Conservation (phyloP, 2,113 vertebrate genomes). For the Gracilinanus agilis region DNA sequence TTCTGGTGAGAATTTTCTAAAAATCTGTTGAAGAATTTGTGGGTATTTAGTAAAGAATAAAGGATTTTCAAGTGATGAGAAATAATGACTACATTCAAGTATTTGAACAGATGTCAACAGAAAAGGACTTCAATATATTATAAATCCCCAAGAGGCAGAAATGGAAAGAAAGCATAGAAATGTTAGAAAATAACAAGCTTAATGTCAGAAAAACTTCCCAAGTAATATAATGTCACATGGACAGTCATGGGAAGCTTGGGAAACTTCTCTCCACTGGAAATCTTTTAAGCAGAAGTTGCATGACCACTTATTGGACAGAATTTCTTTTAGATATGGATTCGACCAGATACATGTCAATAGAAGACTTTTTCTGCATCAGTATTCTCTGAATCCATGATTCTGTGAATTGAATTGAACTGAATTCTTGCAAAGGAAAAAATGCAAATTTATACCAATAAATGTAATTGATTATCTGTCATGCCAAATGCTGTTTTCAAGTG, state of each 20-base stretch:
- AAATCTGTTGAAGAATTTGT: background rate
- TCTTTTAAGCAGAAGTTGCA: background rate
- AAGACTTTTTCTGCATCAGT: background rate
- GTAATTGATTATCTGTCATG: background rate
- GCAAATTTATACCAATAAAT: background rate
- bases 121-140: background rate
- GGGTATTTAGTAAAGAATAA: background rate
- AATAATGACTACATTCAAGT: background rate
- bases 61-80: background rate
- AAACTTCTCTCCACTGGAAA: background rate
- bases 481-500: background rate
- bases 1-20: background rate
- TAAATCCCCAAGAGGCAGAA: background rate
- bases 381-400: background rate
- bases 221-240: background rate
- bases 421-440: background rate
- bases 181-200: background rate
- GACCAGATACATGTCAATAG: background rate
- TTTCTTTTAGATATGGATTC: background rate
- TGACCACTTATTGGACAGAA: background rate
- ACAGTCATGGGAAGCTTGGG: background rate
- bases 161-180: background rate
- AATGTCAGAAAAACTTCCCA: background rate
- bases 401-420: background rate
- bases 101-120: background rate